Conservation (phyloP, 2,113 vertebrate genomes). For the Pristiophorus japonicus region DNA sequence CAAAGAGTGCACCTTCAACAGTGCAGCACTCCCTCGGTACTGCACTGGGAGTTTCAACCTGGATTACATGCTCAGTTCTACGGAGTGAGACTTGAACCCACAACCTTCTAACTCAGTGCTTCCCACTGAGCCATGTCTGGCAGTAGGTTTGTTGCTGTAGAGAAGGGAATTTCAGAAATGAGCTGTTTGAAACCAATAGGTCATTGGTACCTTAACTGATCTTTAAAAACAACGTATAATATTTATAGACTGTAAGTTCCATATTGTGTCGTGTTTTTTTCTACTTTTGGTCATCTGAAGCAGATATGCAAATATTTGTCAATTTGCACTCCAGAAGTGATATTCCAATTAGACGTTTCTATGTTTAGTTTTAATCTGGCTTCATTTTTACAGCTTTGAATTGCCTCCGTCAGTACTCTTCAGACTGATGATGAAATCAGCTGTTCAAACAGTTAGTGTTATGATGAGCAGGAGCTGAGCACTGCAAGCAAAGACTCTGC, state of each 20-base stretch:
- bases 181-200: neutral
- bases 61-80: neutral
- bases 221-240: no score
- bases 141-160: neutral
- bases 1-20: no score
- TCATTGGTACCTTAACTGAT: neutral
- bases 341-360: neutral
- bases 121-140: neutral
- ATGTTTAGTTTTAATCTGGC: neutral
- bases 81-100: neutral
- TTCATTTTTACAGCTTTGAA: neutral
- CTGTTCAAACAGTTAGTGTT: neutral
- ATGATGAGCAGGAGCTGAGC: no score
- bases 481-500: neutral
- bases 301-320: neutral
- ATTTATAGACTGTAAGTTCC: neutral
- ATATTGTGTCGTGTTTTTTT: neutral
- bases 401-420: neutral
- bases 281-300: neutral
- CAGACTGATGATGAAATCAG: neutral
- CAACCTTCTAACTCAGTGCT: neutral
- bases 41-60: no score
- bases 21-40: no score
- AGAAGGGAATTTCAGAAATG: neutral
- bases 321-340: neutral